Conservation (phyloP, 2,888 invertebrate genomes). For the Reticulitermes lucifugus region DNA sequence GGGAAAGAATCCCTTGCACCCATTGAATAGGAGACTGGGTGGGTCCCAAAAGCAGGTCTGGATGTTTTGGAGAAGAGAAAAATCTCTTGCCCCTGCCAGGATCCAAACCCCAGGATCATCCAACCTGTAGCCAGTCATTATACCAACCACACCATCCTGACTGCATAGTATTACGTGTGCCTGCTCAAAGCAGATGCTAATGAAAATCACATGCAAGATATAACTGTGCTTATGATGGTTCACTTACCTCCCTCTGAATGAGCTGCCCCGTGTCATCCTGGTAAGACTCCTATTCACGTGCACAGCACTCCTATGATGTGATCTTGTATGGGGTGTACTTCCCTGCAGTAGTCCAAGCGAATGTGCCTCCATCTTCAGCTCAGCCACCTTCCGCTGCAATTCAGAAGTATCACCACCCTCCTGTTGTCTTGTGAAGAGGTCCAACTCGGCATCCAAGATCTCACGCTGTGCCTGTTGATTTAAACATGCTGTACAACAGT, state of each 20-base stretch:
- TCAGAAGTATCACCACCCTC: constrained; percentile 89
- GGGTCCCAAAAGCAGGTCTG: too few relatives aligned
- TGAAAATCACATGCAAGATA: too few relatives aligned
- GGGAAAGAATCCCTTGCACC: too few relatives aligned
- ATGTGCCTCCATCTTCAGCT: constrained; percentile 70
- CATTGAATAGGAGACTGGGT: too few relatives aligned
- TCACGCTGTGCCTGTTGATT: constrained; percentile 77
- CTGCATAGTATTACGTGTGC: too few relatives aligned
- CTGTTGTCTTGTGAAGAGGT: constrained; percentile 89
- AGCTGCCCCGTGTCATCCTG: constrained; percentile 7
- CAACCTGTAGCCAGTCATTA: too few relatives aligned
- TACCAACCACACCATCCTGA: too few relatives aligned
- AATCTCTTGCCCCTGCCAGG: too few relatives aligned
- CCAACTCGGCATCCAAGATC: constrained; percentile 90
- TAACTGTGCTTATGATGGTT: background rate
- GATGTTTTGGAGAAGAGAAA: too few relatives aligned
- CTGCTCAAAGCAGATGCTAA: too few relatives aligned
- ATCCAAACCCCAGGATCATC: too few relatives aligned
- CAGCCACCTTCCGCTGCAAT: constrained; percentile 80
- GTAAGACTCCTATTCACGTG: constrained; percentile 35
- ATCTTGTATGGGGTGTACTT: constrained; percentile 52
- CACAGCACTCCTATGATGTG: constrained; percentile 56
- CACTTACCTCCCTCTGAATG: constrained; percentile 50
- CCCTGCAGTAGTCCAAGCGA: constrained; percentile 40
- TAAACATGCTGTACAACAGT: background rate